A percentile compares a stretch with the other conserved stretches of the same genome.
Evolutionary conservation across 1,140 invertebrate species (phyloP).

Genomic region (Sycophaga agraensis): DNA sequence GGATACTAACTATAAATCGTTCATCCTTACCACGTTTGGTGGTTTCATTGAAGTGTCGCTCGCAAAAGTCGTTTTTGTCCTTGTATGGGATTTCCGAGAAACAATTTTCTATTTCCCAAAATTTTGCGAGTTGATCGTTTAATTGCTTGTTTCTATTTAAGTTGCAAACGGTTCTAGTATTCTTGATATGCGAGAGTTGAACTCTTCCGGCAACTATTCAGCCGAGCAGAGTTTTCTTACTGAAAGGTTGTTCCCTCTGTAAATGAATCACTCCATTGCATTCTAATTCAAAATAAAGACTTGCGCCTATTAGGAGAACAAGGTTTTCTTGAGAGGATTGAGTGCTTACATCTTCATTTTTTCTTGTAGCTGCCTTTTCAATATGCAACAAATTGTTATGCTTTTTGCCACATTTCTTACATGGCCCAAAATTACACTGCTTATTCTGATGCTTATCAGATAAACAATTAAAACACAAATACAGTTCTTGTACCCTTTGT

Average conservation of each 20-base stretch:
- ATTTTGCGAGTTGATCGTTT: not conserved
- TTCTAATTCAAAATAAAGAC: constrained; percentile 8
- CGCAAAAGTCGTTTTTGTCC: not conserved
- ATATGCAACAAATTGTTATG: not conserved
- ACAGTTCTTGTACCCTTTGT: not conserved
- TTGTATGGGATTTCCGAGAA: too few species aligned
- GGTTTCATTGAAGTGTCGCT: not conserved
- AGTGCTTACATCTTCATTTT: too few species aligned
- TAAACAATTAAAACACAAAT: not conserved
- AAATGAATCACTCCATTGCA: constrained; percentile 9
- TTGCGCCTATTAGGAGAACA: constrained; percentile 13
- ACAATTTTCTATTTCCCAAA: not conserved
- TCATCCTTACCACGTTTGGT: not conserved
- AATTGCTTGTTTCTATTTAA: not conserved
- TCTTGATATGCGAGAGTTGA: not conserved
- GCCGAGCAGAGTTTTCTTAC: too few species aligned
- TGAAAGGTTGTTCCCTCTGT: not conserved
- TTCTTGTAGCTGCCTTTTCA: not conserved
- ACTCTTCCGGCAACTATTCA: not conserved
- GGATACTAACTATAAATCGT: too few species aligned
- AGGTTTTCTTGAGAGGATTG: not conserved
- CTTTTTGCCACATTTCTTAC: not conserved
- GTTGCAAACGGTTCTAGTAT: constrained; percentile 2
- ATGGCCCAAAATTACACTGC: not conserved
- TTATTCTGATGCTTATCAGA: not conserved